Evolutionary conservation across 2,797 vertebrate genomes (phyloP).

Genomic region (Salmo trutta): DNA sequence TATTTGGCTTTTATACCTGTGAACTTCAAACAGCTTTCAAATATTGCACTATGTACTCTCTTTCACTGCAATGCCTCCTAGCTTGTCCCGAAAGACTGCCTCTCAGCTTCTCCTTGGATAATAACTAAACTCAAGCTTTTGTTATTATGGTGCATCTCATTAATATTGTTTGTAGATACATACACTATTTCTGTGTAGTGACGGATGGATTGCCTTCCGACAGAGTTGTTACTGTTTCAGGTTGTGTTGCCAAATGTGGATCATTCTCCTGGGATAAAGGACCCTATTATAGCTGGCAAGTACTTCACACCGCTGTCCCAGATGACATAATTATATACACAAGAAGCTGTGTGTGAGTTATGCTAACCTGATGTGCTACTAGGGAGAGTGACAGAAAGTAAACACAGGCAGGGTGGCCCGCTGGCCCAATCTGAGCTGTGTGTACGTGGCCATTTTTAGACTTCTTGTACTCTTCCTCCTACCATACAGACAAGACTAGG

Average conservation of each 20-base stretch:
- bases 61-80: background rate
- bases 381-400: constrained; percentile 58
- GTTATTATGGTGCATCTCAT: background rate
- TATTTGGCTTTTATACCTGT: background rate
- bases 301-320: constrained; percentile 45
- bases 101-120: constrained; percentile 21
- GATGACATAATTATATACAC: constrained; percentile 68
- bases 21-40: background rate
- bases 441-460: constrained; percentile 51
- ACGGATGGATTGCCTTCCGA: constrained; percentile 32
- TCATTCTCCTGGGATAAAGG: constrained; percentile 42
- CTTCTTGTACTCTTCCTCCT: constrained; percentile 24
- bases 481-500: background rate
- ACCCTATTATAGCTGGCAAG: constrained; percentile 48
- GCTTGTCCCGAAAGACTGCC: background rate
- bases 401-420: constrained; percentile 65
- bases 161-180: constrained; percentile 23
- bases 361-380: constrained; percentile 12
- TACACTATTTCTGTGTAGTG: constrained; percentile 28
- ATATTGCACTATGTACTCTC: background rate
- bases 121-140: constrained; percentile 9
- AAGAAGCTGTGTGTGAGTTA: constrained; percentile 47
- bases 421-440: constrained; percentile 18
- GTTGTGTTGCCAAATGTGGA: constrained; percentile 58
- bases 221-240: constrained; percentile 16